These are phyloP conservation scores for Datnioides undecimradiatus DNA, from an alignment of 2,113 vertebrate genomes.

Conservation along the genomic window DNA sequence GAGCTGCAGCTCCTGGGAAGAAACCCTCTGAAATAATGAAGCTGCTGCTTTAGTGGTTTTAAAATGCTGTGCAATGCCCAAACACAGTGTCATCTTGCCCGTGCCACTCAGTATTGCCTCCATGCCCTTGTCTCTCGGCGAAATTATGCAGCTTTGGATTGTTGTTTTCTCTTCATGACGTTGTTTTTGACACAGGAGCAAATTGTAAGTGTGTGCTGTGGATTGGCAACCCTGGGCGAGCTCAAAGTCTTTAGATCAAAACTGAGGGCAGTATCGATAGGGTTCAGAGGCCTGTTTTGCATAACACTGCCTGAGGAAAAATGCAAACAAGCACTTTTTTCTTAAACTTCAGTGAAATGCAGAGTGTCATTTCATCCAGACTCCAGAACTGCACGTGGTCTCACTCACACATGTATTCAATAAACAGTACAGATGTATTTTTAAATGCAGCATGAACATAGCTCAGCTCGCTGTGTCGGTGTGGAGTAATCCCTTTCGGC, in stretches of 20 bases:
- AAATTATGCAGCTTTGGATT: constrained; percentile 61
- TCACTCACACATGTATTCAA: constrained; percentile 20
- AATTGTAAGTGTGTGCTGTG: constrained; percentile 59
- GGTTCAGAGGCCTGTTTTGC: constrained; percentile 73
- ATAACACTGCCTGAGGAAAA: constrained; percentile 72
- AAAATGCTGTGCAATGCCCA: constrained; percentile 60
- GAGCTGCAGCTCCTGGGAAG: constrained; percentile 56
- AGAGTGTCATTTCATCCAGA: constrained; percentile 27
- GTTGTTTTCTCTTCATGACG: constrained; percentile 68
- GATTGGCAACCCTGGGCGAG: constrained; percentile 66
- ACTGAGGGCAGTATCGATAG: constrained; percentile 65
- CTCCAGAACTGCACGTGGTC: constrained; percentile 22
- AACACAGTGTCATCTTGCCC: constrained; percentile 52
- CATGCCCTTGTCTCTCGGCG: constrained; percentile 34
- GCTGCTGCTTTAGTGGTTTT: constrained; percentile 56
- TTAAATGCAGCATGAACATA: constrained; percentile 36
- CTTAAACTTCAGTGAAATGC: constrained; percentile 26
- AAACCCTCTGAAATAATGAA: constrained; percentile 69
- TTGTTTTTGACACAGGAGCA: constrained; percentile 68
- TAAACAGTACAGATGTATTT: constrained; percentile 35
- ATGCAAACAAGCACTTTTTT: constrained; percentile 62
- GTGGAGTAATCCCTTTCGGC: constrained; percentile 57
- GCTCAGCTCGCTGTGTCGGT: constrained; percentile 24
- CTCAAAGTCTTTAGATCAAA: constrained; percentile 61
- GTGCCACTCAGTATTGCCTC: constrained; percentile 37